Base-by-base conservation (phyloP, 2,888 invertebrate genomes). In the Maniola hyperantus region DNA sequence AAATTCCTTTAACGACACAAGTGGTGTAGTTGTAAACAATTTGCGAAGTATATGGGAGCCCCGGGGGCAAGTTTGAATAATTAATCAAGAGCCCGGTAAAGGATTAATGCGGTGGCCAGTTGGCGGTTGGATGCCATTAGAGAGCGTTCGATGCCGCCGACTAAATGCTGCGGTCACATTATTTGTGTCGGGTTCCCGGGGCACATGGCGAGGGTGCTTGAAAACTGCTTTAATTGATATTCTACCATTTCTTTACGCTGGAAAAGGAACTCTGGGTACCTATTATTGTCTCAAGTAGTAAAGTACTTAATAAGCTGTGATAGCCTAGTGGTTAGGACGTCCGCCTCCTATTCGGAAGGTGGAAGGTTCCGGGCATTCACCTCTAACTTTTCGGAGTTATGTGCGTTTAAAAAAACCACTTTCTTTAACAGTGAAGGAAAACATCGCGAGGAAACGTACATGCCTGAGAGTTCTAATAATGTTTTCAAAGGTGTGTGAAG, bases 71-170 rank as follows among this genome's bases (percentile, higher is more conserved):
- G 81, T 90, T 91, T 87, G 88, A 91, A 91, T 89, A 91, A 91
- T 91, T 91, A 91, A 91, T 91, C 91, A 89, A 89, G 85, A 84
- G 87, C 83, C 62, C 83, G 81, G 87, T 85, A 89, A 90, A 89
- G 91, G 91, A 91, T 91, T 91, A 91, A 89, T 89, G 90, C 82
- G 86, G 89, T 86, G 91, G 90, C 85, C 91, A 89, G 90, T 89
- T 87, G 89, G 91, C 83, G 91, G 91, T 88, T 79, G 85, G 83
- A 87, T 88, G 84, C 89, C 89, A 90, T 91, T 91, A 90, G 87
- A 87, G 87, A 84, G 82, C 86, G 85, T 84, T 88, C 88, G 85
- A 88, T 85, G 86, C 86, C 84, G 78, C 75, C 76, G 79, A 83
- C 89, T 89, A 89, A 89, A 88, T 88, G 81, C 82, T 84, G 89